Evolutionary conservation across 2,113 vertebrate species (phyloP).

Genomic region (Picathartes gymnocephalus): DNA sequence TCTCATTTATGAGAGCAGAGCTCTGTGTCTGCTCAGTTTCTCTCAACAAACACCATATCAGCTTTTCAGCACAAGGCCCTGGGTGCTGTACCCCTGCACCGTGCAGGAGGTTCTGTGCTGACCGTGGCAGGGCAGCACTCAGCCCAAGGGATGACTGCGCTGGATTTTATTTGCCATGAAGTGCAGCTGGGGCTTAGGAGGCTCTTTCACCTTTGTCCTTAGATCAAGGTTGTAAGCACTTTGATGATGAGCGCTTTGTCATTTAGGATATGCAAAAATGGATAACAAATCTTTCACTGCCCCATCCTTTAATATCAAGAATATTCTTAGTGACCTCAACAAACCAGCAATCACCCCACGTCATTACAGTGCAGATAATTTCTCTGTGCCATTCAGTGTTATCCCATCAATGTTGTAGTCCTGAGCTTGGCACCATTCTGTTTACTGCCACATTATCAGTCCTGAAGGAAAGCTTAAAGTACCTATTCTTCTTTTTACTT

Average conservation of each 20-base stretch:
- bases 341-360: not conserved
- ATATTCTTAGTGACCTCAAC: not conserved
- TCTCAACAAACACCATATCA: not conserved
- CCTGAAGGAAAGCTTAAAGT: not conserved
- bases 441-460: not conserved
- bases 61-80: not conserved
- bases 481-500: not conserved
- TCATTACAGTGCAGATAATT: not conserved
- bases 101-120: not conserved
- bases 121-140: not conserved
- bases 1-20: not conserved
- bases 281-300: not conserved
- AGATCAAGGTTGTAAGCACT: not conserved
- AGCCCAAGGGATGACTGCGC: not conserved
- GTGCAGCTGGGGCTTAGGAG: not conserved
- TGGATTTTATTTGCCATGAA: not conserved
- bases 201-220: not conserved
- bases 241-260: not conserved
- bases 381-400: not conserved
- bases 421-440: not conserved
- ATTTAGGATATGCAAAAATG: not conserved
- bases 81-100: not conserved
- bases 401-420: not conserved
- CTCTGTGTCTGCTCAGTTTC: not conserved
- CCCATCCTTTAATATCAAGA: not conserved